Evolutionary conservation across 2,888 invertebrate genomes (phyloP), one percentile per base, ranked within the genome.

Genomic region (Steromphala cineraria): DNA sequence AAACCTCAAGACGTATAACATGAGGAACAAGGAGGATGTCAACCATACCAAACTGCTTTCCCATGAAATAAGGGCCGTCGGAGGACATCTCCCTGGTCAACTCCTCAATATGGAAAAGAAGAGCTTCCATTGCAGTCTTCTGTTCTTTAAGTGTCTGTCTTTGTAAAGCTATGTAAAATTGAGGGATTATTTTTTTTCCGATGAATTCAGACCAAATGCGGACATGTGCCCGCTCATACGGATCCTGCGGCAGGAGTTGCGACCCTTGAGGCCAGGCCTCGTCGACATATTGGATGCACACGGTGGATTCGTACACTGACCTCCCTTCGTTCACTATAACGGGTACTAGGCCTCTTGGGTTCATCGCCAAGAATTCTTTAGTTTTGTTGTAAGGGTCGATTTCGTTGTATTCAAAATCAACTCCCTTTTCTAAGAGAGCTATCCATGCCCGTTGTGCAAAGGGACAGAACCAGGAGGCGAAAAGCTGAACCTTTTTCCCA

Each of bases 361-460:
- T 90, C 8, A 89, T 80, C 2, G 84, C 81, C 15, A 91, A 77
- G 80, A 88, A 90, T 75, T 90, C 88, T n/a, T 82, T 67, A 3
- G 86, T 85, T 80, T 90, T 90, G 74, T 88, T 82, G 78, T 90
- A 90, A 1, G 90, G 90, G 78, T 90, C 87, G 46, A 84, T 85
- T 79, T 90, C 90, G 5, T 86, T 75, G 79, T 88, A 87, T 13
- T 89, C 87, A 81, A 87, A 90, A 4, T 80, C 62, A 2, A 90
- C 80, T 13, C 84, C 83, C 80, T 90, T 89, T 80, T 89, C 87
- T 15, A 85, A 53, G 10, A 90, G 80, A 24, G 89, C 85, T 19
- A 90, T 87, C 89, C 90, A 90, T 0, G 86, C 88, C 24, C 90
- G 82, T 75, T 90, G 89, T 2, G 88, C 90, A 84, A 90, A 90